Evolutionary conservation across 2,888 invertebrate species (phyloP).

Genomic region (Oligia strigilis): DNA sequence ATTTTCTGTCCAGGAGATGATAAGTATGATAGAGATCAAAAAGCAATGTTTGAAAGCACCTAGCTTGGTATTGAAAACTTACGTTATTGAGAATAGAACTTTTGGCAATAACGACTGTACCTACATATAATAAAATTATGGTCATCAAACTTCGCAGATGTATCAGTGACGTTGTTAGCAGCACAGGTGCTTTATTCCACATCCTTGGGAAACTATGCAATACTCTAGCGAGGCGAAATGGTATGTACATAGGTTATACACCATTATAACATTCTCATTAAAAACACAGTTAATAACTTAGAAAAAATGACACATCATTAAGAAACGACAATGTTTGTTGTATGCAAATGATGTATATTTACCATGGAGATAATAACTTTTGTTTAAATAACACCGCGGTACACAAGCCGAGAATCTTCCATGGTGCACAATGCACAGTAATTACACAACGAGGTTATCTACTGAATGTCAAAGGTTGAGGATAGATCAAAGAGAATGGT

Average conservation of each 20-base stretch:
- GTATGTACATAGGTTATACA: too few species aligned
- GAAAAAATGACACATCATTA: neutral
- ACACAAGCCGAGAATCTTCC: conserved; percentile 45
- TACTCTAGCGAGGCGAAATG: neutral
- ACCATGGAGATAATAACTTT: neutral
- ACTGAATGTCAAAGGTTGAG: conserved; percentile 53
- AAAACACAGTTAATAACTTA: neutral
- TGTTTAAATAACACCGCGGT: conserved; percentile 6
- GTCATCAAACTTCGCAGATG: neutral
- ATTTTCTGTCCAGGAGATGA: conserved; percentile 3
- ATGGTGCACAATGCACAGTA: conserved; percentile 16
- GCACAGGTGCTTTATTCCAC: neutral
- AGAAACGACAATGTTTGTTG: neutral
- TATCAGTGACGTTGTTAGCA: neutral
- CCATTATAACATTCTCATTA: neutral
- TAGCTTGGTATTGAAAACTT: neutral
- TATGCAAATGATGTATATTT: conserved; percentile 6
- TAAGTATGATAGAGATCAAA: conserved; percentile 6
- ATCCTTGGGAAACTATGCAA: conserved; percentile 7
- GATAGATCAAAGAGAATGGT: conserved; percentile 5
- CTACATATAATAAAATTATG: neutral
- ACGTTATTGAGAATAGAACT: neutral
- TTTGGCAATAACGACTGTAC: neutral
- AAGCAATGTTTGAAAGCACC: neutral
- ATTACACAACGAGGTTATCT: conserved; percentile 52